Conservation (phyloP, 2,888 invertebrate genomes). For the Salpingus planirostris region DNA sequence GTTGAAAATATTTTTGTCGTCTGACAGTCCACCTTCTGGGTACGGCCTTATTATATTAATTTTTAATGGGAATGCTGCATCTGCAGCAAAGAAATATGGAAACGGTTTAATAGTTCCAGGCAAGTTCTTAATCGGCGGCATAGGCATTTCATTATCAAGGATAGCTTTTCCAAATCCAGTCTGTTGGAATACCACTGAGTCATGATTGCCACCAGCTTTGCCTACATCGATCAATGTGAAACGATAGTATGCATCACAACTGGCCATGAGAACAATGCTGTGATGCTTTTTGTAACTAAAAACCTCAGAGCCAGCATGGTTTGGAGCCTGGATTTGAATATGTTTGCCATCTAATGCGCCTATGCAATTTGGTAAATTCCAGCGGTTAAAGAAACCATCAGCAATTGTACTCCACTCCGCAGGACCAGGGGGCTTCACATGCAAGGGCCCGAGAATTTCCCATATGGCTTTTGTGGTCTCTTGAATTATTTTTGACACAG, state of each 20-base stretch:
- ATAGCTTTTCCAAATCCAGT: slow-evolving; percentile 7
- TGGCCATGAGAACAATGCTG: slow-evolving; percentile 14
- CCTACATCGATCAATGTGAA: slow-evolving; percentile 16
- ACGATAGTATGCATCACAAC: slow-evolving; percentile 13
- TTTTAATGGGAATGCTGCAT: slow-evolving; percentile 10
- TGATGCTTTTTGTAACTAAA: not conserved
- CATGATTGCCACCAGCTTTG: slow-evolving; percentile 9
- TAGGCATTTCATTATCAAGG: slow-evolving; percentile 1
- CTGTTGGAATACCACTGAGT: slow-evolving; percentile 4
- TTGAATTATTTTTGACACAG: no score
- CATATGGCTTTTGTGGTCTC: no score
- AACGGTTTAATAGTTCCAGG: slow-evolving; percentile 3
- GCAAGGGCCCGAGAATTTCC: no score
- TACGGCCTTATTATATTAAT: slow-evolving; percentile 5
- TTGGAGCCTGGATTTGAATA: no score
- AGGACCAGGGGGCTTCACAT: no score
- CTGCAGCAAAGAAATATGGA: slow-evolving; percentile 8
- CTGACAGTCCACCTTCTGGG: not conserved
- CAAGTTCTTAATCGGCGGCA: slow-evolving; percentile 2
- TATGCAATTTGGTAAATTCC: no score
- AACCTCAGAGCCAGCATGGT: not conserved
- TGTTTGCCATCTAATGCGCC: no score
- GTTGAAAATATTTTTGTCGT: not conserved
- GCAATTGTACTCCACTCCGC: no score
- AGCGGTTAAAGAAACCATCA: no score